These are phyloP conservation scores for Callyntrura sp. DNA, from an alignment of 2,888 invertebrate species.

Conservation along the genomic window DNA sequence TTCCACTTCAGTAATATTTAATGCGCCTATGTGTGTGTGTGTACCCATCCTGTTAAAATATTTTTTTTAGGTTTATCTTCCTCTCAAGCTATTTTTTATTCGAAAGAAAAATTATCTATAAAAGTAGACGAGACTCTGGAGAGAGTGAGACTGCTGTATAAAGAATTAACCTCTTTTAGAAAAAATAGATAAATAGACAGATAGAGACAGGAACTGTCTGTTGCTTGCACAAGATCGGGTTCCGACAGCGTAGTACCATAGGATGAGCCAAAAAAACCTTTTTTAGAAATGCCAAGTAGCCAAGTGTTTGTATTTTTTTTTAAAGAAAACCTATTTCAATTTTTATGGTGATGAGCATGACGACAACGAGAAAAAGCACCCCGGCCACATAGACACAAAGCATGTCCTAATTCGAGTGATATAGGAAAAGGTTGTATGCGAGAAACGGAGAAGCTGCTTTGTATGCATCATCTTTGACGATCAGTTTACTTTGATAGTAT, in stretches of 20 bases:
- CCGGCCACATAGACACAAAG: slow-evolving; percentile 37
- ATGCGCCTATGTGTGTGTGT: slow-evolving; percentile 27
- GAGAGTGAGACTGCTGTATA: slow-evolving; percentile 22
- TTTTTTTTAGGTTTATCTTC: slow-evolving; percentile 8
- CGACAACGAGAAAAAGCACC: slow-evolving; percentile 38
- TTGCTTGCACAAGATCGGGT: slow-evolving; percentile 23
- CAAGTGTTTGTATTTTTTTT: slow-evolving; percentile 62
- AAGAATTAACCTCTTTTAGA: slow-evolving; percentile 57
- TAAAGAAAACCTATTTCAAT: slow-evolving; percentile 61
- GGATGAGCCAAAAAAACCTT: neutral
- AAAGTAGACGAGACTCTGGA: slow-evolving; percentile 31
- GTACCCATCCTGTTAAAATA: slow-evolving; percentile 18
- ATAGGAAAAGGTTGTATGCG: neutral
- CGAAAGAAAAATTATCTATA: slow-evolving; percentile 19
- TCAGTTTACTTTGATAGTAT: slow-evolving; percentile 66
- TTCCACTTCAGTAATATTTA: slow-evolving; percentile 63
- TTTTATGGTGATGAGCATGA: slow-evolving; percentile 73
- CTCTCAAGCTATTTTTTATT: slow-evolving; percentile 21
- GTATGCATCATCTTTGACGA: slow-evolving; percentile 64
- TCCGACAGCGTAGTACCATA: neutral
- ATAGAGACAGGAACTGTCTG: slow-evolving; percentile 49
- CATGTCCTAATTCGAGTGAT: slow-evolving; percentile 36
- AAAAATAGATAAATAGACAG: slow-evolving; percentile 49
- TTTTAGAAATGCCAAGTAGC: slow-evolving; percentile 22
- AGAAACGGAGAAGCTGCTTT: slow-evolving; percentile 21